Percentiles rank a stretch among this genome's conserved stretches.
These are phyloP conservation scores for Bombylius major DNA, from an alignment of 2,888 invertebrate species.

Conservation along the genomic window DNA sequence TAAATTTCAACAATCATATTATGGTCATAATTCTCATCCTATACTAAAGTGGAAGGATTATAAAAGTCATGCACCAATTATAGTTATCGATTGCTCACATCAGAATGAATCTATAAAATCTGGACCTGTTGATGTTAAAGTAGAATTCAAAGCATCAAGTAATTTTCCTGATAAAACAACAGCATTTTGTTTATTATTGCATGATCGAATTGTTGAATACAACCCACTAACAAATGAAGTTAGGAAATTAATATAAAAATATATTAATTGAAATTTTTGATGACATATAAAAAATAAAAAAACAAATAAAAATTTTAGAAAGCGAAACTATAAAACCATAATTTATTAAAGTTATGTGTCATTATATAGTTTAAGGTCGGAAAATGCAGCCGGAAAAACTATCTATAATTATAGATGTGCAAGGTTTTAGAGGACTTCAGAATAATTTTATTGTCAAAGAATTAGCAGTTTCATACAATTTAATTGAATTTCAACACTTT, in stretches of 20 bases:
- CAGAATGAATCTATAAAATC: conserved; percentile 19
- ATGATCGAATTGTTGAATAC: conserved; percentile 10
- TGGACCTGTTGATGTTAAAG: conserved; percentile 18
- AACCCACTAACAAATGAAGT: conserved; percentile 1
- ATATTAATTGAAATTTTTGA: too few relatives aligned
- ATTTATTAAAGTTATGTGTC: too few relatives aligned
- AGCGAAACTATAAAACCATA: too few relatives aligned
- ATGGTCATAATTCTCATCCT: conserved; percentile 11
- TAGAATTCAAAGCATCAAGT: conserved; percentile 19
- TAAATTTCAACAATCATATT: conserved; percentile 18
- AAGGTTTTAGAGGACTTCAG: neutral
- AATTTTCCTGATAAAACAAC: conserved; percentile 17
- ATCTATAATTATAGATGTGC: neutral
- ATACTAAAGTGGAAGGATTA: conserved; percentile 13
- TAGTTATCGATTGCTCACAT: conserved; percentile 20
- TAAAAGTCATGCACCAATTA: conserved; percentile 17
- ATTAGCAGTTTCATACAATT: neutral
- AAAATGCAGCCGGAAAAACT: neutral
- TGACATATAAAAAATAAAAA: too few relatives aligned
- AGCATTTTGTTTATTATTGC: conserved; percentile 16
- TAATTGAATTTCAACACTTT: too few relatives aligned
- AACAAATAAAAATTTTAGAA: too few relatives aligned
- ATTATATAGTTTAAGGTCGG: too few relatives aligned
- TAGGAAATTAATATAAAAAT: neutral
- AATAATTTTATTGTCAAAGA: neutral